phyloP scores from a whole-genome alignment of 2,113 vertebrate genomes.

The Baryphthengus martii region DNA sequence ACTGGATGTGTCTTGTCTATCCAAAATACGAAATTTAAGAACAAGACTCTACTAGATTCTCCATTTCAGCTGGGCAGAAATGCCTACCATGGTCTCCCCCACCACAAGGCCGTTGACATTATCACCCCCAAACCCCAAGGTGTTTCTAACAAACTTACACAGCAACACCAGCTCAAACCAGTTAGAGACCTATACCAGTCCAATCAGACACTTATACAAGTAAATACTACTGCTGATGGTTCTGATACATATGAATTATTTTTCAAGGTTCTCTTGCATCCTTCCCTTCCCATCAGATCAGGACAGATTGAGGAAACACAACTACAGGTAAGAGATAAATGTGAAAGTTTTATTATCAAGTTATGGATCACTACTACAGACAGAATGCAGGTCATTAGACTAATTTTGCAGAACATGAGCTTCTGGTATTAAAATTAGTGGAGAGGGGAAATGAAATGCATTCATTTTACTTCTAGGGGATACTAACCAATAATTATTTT shows the following conservation, averaged over 20 bases:
- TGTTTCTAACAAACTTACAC: background rate
- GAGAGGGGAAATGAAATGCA: background rate
- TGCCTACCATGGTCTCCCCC: background rate
- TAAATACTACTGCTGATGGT: background rate
- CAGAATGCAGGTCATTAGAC: background rate
- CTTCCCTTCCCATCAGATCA: background rate
- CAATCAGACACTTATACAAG: background rate
- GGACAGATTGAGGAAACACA: background rate
- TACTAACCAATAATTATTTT: no score
- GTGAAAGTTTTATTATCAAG: background rate
- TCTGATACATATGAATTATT: background rate
- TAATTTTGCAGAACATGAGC: background rate
- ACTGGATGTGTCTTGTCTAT: background rate
- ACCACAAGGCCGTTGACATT: background rate
- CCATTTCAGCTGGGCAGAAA: background rate
- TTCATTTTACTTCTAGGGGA: background rate
- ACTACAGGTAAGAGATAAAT: background rate
- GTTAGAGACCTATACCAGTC: background rate
- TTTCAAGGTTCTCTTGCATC: background rate
- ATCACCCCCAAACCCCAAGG: background rate
- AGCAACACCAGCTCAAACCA: background rate
- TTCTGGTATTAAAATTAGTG: background rate
- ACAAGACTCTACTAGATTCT: background rate
- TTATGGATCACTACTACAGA: background rate
- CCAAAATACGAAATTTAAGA: background rate